Base-by-base conservation (phyloP, 2,888 invertebrate species). In the Rhimphoctona megacephalus region DNA sequence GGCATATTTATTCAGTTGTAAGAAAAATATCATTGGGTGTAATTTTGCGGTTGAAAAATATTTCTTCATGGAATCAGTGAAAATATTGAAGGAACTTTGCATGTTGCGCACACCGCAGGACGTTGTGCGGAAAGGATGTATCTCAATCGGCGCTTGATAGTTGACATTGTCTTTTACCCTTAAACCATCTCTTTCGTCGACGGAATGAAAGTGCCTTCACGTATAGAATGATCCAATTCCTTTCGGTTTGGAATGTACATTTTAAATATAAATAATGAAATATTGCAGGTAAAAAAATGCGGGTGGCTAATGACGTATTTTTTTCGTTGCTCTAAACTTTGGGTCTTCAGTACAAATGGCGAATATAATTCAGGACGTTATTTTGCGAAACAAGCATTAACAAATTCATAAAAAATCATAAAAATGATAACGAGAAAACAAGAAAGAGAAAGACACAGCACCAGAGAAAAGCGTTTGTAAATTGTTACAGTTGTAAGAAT, bases 81-180 rank as follows among this genome's bases (percentile, higher is more conserved):
- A 19, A 73, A 54, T 66, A 73, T 80, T 76, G 80, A 79, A 64
- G 87, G 85, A 87, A 85, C 83, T 83, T 79, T 81, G 54, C 36
- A 79, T 81, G 81, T 73, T 78, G 66, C 57, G 46, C 57, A 52
- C 52, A 64, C 74, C 74, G 52, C 66, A 77, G 66, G 66, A 77
- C 66, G 73, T 78, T 57, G 52, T 39, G n/a, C n/a, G n/a, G n/a
- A 43, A 25, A 25, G 66, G n/a, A n/a, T n/a, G n/a, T n/a, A n/a
- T n/a, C 14, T 17, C 74, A 76, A 49, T 77, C 43, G 70, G 70
- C 78, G 82, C 79, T 79, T 82, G 73, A 61, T 36, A 79, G 73
- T 69, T 46, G 82, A 49, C 49, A 73, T 69, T 67, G 81, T 85
- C 78, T 85, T 85, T 79, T 82, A 69, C 85, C 79, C 79, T 36